Conservation (phyloP, 1,140 invertebrate genomes). For the Spodoptera frugiperda region DNA sequence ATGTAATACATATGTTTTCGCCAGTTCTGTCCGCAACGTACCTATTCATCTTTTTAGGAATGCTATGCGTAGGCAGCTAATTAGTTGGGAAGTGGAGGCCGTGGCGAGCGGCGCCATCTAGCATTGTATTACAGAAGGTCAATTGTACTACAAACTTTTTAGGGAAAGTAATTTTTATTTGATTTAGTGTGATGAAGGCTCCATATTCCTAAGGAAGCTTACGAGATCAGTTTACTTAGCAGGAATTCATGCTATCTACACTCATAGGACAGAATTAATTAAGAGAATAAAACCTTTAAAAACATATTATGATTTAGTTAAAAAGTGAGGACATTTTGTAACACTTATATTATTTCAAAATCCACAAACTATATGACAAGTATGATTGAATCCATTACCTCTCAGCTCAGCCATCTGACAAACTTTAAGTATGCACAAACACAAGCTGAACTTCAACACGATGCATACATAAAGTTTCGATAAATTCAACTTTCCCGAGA, state of each 20-base stretch:
- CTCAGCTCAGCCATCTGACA: background rate
- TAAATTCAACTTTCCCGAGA: background rate
- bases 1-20: conserved; percentile 18
- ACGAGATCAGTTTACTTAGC: too few species aligned
- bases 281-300: too few species aligned
- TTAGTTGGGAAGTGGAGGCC: conserved; percentile 25
- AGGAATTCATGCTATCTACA: too few species aligned
- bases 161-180: too few species aligned
- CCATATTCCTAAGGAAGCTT: too few species aligned
- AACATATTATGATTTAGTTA: too few species aligned
- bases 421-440: background rate
- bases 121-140: background rate
- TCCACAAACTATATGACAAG: too few species aligned
- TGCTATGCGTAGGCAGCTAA: conserved; percentile 30
- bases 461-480: conserved; percentile 2
- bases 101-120: background rate
- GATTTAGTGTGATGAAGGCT: too few species aligned
- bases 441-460: background rate
- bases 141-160: background rate
- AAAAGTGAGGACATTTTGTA: too few species aligned
- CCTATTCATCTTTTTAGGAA: conserved; percentile 30
- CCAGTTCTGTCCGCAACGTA: conserved; percentile 7
- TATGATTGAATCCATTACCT: conserved; percentile 16
- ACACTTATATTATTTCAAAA: too few species aligned
- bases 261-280: too few species aligned